Base-by-base conservation (phyloP, 2,888 invertebrate species). In the Melanophora roralis region DNA sequence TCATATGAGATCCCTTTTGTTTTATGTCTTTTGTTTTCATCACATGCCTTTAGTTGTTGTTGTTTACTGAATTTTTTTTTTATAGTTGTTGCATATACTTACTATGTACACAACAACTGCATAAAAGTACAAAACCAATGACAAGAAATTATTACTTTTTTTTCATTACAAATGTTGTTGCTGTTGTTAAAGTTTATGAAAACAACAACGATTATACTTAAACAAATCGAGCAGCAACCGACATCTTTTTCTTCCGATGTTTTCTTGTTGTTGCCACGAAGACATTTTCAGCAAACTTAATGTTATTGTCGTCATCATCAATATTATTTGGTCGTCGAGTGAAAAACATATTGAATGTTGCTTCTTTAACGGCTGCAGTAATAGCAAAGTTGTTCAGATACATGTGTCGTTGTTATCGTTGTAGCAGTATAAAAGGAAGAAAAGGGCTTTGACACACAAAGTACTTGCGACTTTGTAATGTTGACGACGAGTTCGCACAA, bases 101-200 rank as follows among this genome's bases (percentile, higher is more conserved):
- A 27, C 4, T 3, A 27, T 27, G 3, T 27, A 27, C 27, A 69
- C 59, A 76, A 74, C 27, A 12, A 8, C 16, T 34, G 38, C 64
- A n/a, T n/a, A n/a, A n/a, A 75, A 49, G 55, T 19, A 21, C 74
- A 71, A 74, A 62, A 14, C 59, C 71, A 81, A 81, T 74, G 80
- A 82, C 82, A 82, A 78, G 78, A 84, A 82, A 79, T 81, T 83
- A 83, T 81, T 81, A 81, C 78, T 81, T 81, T 80, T 78, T 82
- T 83, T 78, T 55, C 67, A 77, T 77, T 78, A 78, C 57, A 77
- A 78, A 55, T 76, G 75, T 60, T 76, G 69, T 12, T 67, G 27
- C 34, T 19, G 1, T 1, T 43, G 36, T 19, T 57, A 51, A 45
- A 57, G 6, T 27, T 59, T 51, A 62, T 40, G 32, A 68, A 53